A percentile compares a stretch with the other conserved stretches of the same genome.
phyloP scores from a whole-genome alignment of 2,797 vertebrate genomes.

The Acrocephalus scirpaceus region DNA sequence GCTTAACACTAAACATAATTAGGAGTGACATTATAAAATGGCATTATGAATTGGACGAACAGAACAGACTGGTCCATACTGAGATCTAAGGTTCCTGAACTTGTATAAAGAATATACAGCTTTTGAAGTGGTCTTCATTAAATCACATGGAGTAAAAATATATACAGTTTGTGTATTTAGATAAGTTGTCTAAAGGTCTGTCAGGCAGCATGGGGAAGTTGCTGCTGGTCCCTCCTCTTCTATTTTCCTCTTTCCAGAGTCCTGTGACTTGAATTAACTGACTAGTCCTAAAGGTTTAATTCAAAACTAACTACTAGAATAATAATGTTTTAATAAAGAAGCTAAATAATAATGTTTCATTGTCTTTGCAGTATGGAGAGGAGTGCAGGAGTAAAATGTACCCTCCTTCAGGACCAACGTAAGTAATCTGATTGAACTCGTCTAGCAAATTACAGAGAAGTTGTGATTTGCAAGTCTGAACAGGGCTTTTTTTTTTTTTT shows the following conservation, averaged over 20 bases:
- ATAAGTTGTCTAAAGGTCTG: not conserved
- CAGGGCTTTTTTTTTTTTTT: not conserved
- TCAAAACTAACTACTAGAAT: not conserved
- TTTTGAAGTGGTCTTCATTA: not conserved
- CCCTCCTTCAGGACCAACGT: conserved; percentile 94
- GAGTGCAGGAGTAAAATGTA: conserved; percentile 88
- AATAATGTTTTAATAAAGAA: not conserved
- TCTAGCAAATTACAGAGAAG: not conserved
- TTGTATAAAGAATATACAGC: not conserved
- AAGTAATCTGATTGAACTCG: conserved; percentile 71
- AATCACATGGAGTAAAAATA: not conserved
- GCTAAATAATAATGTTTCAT: not conserved
- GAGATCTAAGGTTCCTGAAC: not conserved
- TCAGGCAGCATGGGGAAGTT: not conserved
- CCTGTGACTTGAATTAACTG: not conserved
- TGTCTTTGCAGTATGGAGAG: conserved; percentile 87
- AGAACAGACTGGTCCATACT: not conserved
- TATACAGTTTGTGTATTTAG: not conserved
- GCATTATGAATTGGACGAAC: accelerated
- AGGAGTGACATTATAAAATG: not conserved
- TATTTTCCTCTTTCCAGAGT: not conserved
- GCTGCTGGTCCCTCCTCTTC: not conserved
- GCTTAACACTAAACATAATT: not conserved
- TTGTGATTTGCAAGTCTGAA: not conserved
- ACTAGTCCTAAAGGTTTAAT: not conserved